Base-by-base conservation (phyloP, 1,140 invertebrate genomes). In the Drosophila mayri region DNA sequence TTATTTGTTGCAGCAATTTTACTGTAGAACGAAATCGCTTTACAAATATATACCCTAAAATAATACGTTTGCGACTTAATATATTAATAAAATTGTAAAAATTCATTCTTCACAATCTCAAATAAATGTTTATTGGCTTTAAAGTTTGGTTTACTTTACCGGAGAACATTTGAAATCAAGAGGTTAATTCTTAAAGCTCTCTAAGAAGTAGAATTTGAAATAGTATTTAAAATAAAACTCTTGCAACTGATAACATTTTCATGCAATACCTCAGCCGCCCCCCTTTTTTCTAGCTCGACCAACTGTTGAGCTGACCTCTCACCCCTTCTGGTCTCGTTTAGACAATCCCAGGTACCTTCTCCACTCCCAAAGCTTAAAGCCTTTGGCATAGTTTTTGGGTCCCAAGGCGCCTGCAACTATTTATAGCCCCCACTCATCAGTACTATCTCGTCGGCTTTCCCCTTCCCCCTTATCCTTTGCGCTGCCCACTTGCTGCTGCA, bases 341-440 rank as follows among this genome's bases (percentile, higher is more conserved):
- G 61, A 22, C 54, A 58, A n/a, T 55, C 59, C 59, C 3, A 14
- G 43, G 32, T 52, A 9, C 49, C 63, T 43, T 44, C 35, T 62
- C 52, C 41, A 57, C 66, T 71, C 47, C 37, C 61, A 61, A 46
- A 22, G n/a, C 54, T 65, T 66, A 59, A 67, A 70, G 67, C 81
- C 78, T 67, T 76, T 86, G 79, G 82, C 83, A 86, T 76, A 86
- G 83, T 86, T 86, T 75, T 60, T 58, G 22, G 18, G 32, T 77
- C 77, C 65, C 82, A 81, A 85, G 81, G 77, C 78, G 82, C 84
- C 66, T 71, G 75, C 58, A 71, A 75, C 78, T 86, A 79, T 86
- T 86, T 86, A 86, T 81, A 72, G 82, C 76, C 78, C 55, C 28
- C 28, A 30, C 54, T 83, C 65, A 63, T 68, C 44, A 35, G 18